Percentiles rank a stretch among this genome's conserved stretches.
phyloP scores from a whole-genome alignment of 1,140 invertebrate genomes.

The Anagrus nilaparvatae region DNA sequence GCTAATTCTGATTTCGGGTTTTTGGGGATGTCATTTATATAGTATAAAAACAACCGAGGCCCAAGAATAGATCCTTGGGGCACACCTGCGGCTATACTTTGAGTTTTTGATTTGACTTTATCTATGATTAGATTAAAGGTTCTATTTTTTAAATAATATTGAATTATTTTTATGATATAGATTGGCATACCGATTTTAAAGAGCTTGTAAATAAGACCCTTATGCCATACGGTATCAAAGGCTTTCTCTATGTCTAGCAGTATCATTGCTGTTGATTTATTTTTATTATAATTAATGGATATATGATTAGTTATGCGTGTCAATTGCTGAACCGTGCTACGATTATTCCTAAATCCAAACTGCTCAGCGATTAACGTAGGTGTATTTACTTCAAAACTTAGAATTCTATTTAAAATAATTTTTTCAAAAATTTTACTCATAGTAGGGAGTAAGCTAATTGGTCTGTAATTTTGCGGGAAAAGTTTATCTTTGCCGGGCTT shows the following conservation, averaged over 20 bases:
- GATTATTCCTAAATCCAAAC: slow-evolving; percentile 17
- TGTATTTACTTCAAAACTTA: neutral
- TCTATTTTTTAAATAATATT: slow-evolving; percentile 21
- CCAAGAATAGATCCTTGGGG: slow-evolving; percentile 27
- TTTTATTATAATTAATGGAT: slow-evolving; percentile 14
- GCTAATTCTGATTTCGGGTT: slow-evolving; percentile 21
- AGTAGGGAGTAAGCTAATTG: slow-evolving; percentile 20
- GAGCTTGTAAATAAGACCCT: slow-evolving; percentile 16
- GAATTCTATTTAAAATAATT: slow-evolving; percentile 12
- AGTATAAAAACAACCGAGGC: slow-evolving; percentile 22
- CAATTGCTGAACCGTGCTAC: slow-evolving; percentile 19
- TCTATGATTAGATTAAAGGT: slow-evolving; percentile 17
- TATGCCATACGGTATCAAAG: slow-evolving; percentile 12
- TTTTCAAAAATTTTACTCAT: slow-evolving; percentile 20
- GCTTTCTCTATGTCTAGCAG: slow-evolving; percentile 13
- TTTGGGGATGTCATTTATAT: slow-evolving; percentile 24
- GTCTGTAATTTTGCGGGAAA: slow-evolving; percentile 13
- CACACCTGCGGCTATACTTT: slow-evolving; percentile 21
- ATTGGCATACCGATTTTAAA: slow-evolving; percentile 1
- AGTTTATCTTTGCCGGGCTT: slow-evolving; percentile 20
- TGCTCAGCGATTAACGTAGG: slow-evolving; percentile 15
- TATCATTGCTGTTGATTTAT: slow-evolving; percentile 16
- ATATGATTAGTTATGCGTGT: slow-evolving; percentile 16
- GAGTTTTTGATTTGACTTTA: slow-evolving; percentile 6
- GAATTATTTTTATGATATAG: slow-evolving; percentile 25